Evolutionary conservation across 1,140 invertebrate genomes (phyloP).

Genomic region (Plutomurus gul): DNA sequence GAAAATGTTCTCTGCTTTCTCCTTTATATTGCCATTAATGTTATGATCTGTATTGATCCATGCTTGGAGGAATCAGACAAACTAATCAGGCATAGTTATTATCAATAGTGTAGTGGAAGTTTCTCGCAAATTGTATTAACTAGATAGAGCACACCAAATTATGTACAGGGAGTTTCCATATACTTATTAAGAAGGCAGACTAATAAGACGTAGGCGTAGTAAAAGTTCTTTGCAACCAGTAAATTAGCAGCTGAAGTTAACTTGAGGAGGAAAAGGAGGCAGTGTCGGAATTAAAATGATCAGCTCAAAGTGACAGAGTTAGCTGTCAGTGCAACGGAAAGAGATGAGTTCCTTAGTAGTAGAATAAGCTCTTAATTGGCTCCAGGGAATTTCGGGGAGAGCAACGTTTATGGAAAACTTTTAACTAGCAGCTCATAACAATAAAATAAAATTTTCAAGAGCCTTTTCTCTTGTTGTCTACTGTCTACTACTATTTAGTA

Average conservation of each 20-base stretch:
- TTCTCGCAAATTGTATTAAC: too few species aligned
- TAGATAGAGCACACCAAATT: too few species aligned
- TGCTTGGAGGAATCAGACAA: too few species aligned
- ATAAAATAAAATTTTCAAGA: constrained; percentile 10
- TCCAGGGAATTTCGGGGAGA: not conserved
- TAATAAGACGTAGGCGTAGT: not conserved
- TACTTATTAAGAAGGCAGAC: not conserved
- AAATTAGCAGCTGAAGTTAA: too few species aligned
- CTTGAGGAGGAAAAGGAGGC: not conserved
- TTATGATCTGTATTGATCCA: too few species aligned
- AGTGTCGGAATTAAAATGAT: not conserved
- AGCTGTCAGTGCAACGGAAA: not conserved
- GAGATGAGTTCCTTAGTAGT: not conserved
- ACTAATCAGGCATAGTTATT: too few species aligned
- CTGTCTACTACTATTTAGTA: too few species aligned
- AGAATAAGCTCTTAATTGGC: constrained; percentile 21
- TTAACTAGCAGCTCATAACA: constrained; percentile 29
- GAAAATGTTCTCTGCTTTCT: too few species aligned
- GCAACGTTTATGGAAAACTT: constrained; percentile 29
- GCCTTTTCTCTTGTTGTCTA: not conserved
- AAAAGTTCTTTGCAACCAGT: too few species aligned
- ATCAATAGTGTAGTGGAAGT: too few species aligned
- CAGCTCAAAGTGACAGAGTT: constrained; percentile 10
- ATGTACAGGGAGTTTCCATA: too few species aligned
- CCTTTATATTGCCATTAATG: too few species aligned